Evolutionary conservation across 2,113 vertebrate genomes (phyloP).

Genomic region (Platanista minor): DNA sequence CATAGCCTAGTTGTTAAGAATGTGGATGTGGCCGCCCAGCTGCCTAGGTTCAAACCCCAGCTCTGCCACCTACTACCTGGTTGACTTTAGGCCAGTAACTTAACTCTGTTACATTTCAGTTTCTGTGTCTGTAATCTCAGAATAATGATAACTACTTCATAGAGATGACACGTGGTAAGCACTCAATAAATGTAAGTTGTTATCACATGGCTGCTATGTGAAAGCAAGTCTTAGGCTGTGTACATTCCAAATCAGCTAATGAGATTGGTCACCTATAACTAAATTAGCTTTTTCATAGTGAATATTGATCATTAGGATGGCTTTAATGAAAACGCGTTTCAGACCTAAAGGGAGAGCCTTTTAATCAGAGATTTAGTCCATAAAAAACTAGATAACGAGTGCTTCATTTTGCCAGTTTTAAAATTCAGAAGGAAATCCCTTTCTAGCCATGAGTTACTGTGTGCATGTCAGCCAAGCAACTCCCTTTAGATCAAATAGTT

Average conservation of each 20-base stretch:
- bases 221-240: neutral
- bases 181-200: neutral
- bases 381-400: neutral
- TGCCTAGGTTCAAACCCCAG: neutral
- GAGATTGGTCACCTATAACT: neutral
- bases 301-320: neutral
- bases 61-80: neutral
- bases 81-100: neutral
- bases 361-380: neutral
- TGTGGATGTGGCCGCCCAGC: fast-evolving
- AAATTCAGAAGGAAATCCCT: neutral
- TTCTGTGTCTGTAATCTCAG: neutral
- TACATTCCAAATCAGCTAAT: neutral
- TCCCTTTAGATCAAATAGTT: neutral
- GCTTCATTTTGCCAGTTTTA: neutral
- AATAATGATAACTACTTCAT: neutral
- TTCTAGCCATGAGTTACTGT: neutral
- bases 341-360: neutral
- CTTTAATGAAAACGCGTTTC: neutral
- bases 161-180: neutral
- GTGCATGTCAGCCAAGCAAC: neutral
- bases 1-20: neutral
- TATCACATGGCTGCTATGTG: neutral
- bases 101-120: neutral
- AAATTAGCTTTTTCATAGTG: neutral